Evolutionary conservation across 1,140 invertebrate genomes (phyloP).

Genomic region (Lysiphlebus fabarum): DNA sequence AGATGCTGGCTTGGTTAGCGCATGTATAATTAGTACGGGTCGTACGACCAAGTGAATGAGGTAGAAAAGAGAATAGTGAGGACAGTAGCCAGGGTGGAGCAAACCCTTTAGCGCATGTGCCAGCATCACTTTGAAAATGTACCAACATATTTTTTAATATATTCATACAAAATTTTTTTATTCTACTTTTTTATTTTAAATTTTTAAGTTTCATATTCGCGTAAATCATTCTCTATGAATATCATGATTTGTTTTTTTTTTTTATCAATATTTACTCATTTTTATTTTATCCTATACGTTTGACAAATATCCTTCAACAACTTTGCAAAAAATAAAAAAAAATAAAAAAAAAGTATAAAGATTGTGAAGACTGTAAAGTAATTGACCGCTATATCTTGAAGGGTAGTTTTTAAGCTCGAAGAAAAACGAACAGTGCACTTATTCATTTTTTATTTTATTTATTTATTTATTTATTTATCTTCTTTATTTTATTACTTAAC

Average conservation of each 20-base stretch:
- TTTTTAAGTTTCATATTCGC: constrained; percentile 1
- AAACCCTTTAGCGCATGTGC: constrained; percentile 27
- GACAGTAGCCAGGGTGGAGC: constrained; percentile 19
- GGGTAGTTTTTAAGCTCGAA: neutral
- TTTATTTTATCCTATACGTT: neutral
- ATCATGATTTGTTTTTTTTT: constrained; percentile 16
- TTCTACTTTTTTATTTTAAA: too few species aligned
- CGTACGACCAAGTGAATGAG: constrained; percentile 11
- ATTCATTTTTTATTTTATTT: neutral
- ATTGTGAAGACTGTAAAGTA: constrained; percentile 18
- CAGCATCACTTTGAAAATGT: constrained; percentile 19
- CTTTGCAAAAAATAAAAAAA: neutral
- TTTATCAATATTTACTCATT: neutral
- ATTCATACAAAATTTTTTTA: constrained; percentile 25
- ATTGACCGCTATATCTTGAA: constrained; percentile 9
- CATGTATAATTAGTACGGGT: constrained; percentile 30
- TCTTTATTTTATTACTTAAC: too few species aligned
- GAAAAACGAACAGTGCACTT: neutral
- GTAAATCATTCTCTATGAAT: constrained; percentile 15
- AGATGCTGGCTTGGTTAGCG: constrained; percentile 26
- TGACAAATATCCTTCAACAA: neutral
- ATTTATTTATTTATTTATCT: constrained; percentile 15
- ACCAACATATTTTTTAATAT: constrained; percentile 24
- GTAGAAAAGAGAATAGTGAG: neutral
- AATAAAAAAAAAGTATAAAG: neutral